phyloP scores from a whole-genome alignment of 2,797 vertebrate species.

The Anniella stebbinsi region DNA sequence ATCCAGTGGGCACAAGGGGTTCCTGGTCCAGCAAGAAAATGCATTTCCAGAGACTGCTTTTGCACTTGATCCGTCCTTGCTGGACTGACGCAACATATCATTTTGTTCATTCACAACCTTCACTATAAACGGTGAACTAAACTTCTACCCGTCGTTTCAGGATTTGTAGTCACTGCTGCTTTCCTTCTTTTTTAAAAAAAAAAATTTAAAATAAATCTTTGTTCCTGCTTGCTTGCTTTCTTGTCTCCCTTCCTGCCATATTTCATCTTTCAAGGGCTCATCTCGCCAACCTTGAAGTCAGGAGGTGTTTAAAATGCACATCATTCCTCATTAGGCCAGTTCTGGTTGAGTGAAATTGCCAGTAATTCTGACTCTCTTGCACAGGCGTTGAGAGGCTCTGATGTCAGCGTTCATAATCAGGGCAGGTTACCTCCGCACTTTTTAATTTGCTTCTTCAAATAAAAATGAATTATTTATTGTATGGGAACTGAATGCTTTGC shows the following conservation, averaged over 20 bases:
- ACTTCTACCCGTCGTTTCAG: neutral
- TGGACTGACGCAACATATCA: neutral
- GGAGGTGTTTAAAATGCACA: slow-evolving; percentile 19
- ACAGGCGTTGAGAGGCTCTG: slow-evolving; percentile 41
- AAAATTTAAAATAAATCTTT: neutral
- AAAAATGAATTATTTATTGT: slow-evolving; percentile 46
- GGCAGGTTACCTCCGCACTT: slow-evolving; percentile 48
- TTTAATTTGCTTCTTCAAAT: slow-evolving; percentile 60
- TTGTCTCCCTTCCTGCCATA: neutral
- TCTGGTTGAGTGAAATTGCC: slow-evolving; percentile 47
- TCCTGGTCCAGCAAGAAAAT: neutral
- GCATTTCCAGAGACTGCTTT: neutral
- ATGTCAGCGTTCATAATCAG: slow-evolving; percentile 51
- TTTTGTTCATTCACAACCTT: neutral
- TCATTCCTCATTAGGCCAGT: slow-evolving; percentile 30
- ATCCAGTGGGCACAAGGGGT: neutral
- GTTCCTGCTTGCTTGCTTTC: neutral
- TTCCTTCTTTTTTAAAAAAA: neutral
- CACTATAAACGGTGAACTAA: neutral
- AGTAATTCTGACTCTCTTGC: slow-evolving; percentile 54
- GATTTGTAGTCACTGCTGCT: neutral
- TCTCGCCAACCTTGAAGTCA: slow-evolving; percentile 44
- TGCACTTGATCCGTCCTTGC: neutral
- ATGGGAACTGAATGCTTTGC: neutral
- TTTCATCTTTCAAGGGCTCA: slow-evolving; percentile 18